phyloP scores from a whole-genome alignment of 2,113 vertebrate genomes.

The Cololabis saira region DNA sequence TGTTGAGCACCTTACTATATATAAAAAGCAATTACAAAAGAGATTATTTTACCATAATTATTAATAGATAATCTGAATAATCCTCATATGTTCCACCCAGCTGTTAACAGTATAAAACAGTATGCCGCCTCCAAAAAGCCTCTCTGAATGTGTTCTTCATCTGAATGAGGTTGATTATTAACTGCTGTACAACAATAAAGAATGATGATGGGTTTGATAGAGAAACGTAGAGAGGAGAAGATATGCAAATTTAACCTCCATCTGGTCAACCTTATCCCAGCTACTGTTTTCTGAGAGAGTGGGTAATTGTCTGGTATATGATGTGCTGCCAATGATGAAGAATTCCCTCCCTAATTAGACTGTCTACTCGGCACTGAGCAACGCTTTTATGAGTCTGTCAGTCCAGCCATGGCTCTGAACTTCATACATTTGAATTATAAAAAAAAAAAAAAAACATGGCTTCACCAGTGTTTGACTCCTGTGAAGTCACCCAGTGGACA shows the following conservation, averaged over 20 bases:
- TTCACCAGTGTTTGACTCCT: no score
- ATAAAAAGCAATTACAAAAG: slow-evolving; percentile 33
- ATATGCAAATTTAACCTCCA: slow-evolving; percentile 48
- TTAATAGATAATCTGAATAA: slow-evolving; percentile 43
- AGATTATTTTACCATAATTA: slow-evolving; percentile 31
- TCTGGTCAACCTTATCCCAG: slow-evolving; percentile 36
- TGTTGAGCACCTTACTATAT: slow-evolving; percentile 20
- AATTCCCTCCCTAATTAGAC: slow-evolving; percentile 27
- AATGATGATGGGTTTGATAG: slow-evolving; percentile 19
- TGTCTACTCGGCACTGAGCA: slow-evolving; percentile 24
- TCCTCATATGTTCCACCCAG: slow-evolving; percentile 24
- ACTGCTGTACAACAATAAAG: slow-evolving; percentile 26
- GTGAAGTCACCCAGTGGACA: no score
- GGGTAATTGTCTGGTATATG: slow-evolving; percentile 41
- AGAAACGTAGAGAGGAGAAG: slow-evolving; percentile 21
- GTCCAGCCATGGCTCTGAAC: no score
- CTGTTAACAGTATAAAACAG: slow-evolving; percentile 30
- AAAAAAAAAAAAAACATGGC: no score
- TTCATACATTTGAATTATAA: no score
- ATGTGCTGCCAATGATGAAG: slow-evolving; percentile 27
- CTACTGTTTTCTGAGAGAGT: slow-evolving; percentile 24
- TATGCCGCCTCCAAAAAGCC: slow-evolving; percentile 38
- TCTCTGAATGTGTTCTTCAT: slow-evolving; percentile 12
- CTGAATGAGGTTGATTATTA: slow-evolving; percentile 43
- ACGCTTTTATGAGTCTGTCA: slow-evolving; percentile 30